phyloP scores from a whole-genome alignment of 2,797 vertebrate species.

The Scomberomorus guttatus region DNA sequence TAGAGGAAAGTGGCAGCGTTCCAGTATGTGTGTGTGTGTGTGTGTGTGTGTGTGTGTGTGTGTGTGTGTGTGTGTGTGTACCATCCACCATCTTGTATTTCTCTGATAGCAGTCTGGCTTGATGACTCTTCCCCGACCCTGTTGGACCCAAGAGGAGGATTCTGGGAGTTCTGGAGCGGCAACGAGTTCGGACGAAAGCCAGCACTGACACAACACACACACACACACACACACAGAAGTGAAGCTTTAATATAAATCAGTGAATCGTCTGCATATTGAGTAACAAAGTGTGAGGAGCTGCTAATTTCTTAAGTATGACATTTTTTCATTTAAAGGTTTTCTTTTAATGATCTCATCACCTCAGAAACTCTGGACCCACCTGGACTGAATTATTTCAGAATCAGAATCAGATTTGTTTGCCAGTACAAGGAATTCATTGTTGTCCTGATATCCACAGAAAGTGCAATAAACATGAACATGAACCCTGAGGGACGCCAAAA shows the following conservation, averaged over 20 bases:
- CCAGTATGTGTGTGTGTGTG: constrained; percentile 2
- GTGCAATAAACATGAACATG: neutral
- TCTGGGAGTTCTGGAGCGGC: constrained; percentile 85
- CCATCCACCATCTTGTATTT: constrained; percentile 91
- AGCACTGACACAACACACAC: constrained; percentile 79
- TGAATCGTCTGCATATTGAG: constrained; percentile 42
- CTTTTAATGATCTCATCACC: too few relatives aligned
- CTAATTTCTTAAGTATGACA: too few relatives aligned
- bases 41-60: constrained; percentile 24
- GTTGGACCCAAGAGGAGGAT: constrained; percentile 90
- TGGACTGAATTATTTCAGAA: too few relatives aligned
- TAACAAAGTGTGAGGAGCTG: neutral
- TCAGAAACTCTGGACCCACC: too few relatives aligned
- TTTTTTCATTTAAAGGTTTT: too few relatives aligned
- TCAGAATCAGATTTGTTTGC: too few relatives aligned
- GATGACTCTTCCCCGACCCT: constrained; percentile 92
- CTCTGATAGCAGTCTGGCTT: constrained; percentile 89
- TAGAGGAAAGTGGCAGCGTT: too few relatives aligned
- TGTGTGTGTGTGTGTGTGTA: constrained; percentile 62
- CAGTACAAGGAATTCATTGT: neutral
- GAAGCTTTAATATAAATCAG: neutral
- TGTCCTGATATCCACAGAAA: neutral
- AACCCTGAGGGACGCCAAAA: neutral
- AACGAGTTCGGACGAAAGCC: constrained; percentile 82
- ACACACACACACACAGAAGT: constrained; percentile 21